Evolutionary conservation across 2,888 invertebrate species (phyloP).

Genomic region (Chrysolina americana): DNA sequence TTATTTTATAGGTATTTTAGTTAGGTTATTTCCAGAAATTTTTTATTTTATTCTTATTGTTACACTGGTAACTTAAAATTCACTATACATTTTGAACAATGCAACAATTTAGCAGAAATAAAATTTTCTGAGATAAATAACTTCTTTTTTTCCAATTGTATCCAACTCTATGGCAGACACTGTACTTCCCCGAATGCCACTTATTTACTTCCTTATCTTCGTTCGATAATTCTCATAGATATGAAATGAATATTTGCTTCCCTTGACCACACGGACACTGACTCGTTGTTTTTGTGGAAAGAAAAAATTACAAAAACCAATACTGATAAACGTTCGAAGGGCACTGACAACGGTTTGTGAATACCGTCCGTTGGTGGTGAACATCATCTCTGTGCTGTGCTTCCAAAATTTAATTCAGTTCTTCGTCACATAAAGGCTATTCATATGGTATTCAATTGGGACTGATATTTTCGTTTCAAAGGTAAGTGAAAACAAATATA

Average conservation of each 20-base stretch:
- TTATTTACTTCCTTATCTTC: neutral
- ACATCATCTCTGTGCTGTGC: neutral
- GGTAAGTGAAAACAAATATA: slow-evolving; percentile 3
- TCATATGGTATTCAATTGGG: slow-evolving; percentile 7
- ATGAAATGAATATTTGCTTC: neutral
- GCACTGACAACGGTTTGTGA: neutral
- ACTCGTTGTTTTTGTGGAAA: neutral
- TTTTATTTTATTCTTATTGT: too few species aligned
- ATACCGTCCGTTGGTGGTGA: neutral
- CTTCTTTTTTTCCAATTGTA: too few species aligned
- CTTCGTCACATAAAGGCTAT: neutral
- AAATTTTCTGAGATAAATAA: too few species aligned
- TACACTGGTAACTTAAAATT: too few species aligned
- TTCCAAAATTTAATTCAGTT: neutral
- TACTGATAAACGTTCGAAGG: neutral
- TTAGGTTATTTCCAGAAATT: too few species aligned
- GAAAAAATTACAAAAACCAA: neutral
- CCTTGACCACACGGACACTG: neutral
- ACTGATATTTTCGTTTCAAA: neutral
- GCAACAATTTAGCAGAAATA: too few species aligned
- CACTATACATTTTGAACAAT: too few species aligned
- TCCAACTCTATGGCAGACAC: too few species aligned
- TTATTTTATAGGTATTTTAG: too few species aligned
- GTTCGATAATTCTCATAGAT: neutral
- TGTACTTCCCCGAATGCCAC: too few species aligned